These are phyloP conservation scores for Pheosia gnoma DNA, from an alignment of 2,888 invertebrate genomes.

Conservation along the genomic window DNA sequence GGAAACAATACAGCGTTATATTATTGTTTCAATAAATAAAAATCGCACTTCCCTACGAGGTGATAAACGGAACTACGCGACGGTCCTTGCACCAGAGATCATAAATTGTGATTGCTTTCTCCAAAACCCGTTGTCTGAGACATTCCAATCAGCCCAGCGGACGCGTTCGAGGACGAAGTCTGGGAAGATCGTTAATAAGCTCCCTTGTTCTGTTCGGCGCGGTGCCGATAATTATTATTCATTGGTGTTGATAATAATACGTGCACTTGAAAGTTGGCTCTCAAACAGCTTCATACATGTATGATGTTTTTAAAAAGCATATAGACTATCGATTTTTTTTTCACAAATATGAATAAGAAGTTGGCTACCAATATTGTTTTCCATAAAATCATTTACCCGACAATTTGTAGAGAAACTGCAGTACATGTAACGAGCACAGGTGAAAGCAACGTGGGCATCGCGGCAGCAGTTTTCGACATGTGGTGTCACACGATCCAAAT, in stretches of 20 bases:
- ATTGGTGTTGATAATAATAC: slow-evolving; percentile 8
- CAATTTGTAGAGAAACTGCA: not conserved
- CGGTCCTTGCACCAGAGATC: slow-evolving; percentile 43
- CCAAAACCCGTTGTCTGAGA: slow-evolving; percentile 57
- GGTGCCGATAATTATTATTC: slow-evolving; percentile 24
- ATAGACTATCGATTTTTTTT: too few relatives aligned
- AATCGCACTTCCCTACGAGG: not conserved
- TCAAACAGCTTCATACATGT: too few relatives aligned
- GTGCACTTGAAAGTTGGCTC: not conserved
- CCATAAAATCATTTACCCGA: not conserved
- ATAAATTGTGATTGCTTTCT: slow-evolving; percentile 68
- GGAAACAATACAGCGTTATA: too few relatives aligned
- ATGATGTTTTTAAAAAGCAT: too few relatives aligned
- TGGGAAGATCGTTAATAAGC: slow-evolving; percentile 56
- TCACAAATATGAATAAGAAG: too few relatives aligned
- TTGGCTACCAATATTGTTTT: not conserved
- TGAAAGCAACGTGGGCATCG: slow-evolving; percentile 12
- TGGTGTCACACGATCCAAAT: slow-evolving; percentile 56
- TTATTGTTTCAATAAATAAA: slow-evolving; percentile 2
- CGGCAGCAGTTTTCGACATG: slow-evolving; percentile 63
- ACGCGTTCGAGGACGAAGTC: slow-evolving; percentile 51
- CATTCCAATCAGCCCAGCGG: slow-evolving; percentile 60
- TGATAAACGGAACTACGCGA: slow-evolving; percentile 28
- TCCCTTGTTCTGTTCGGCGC: slow-evolving; percentile 34
- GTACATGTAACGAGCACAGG: not conserved